These are phyloP conservation scores for Tachypleus tridentatus DNA, from an alignment of 1,140 invertebrate genomes.

Conservation along the genomic window DNA sequence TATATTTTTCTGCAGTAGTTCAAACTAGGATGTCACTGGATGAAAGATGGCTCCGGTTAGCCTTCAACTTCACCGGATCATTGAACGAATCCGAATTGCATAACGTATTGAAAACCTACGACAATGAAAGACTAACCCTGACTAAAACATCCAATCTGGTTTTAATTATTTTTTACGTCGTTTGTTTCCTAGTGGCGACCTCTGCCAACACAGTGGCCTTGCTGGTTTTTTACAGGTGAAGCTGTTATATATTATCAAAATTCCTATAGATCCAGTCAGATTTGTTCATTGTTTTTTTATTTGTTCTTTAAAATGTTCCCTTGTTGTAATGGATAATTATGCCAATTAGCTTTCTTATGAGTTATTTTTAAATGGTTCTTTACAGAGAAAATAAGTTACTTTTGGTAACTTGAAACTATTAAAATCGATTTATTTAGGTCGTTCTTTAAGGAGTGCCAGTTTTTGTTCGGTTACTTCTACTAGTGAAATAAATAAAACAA, in stretches of 20 bases:
- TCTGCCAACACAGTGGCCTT: constrained; percentile 15
- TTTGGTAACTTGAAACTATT: too few relatives aligned
- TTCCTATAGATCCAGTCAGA: too few relatives aligned
- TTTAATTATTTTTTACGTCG: constrained; percentile 10
- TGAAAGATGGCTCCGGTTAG: too few relatives aligned
- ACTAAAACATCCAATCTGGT: constrained; percentile 11
- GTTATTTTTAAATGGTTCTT: background rate
- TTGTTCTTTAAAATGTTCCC: background rate
- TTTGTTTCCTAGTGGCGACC: constrained; percentile 13
- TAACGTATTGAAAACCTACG: constrained; percentile 5
- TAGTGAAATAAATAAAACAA: too few relatives aligned
- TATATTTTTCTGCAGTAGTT: too few relatives aligned
- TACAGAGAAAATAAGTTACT: background rate
- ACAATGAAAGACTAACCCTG: constrained; percentile 8
- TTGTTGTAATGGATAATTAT: background rate
- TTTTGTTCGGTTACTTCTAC: too few relatives aligned
- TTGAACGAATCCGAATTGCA: too few relatives aligned
- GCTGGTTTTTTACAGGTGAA: constrained; percentile 15
- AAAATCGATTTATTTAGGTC: too few relatives aligned
- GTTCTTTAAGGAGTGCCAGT: too few relatives aligned
- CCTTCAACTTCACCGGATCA: too few relatives aligned
- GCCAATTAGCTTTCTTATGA: background rate
- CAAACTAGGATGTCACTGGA: too few relatives aligned
- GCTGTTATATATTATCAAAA: background rate
- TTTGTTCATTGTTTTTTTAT: background rate